Conservation (phyloP, 1,140 invertebrate species). For the Micrasema minimum region DNA sequence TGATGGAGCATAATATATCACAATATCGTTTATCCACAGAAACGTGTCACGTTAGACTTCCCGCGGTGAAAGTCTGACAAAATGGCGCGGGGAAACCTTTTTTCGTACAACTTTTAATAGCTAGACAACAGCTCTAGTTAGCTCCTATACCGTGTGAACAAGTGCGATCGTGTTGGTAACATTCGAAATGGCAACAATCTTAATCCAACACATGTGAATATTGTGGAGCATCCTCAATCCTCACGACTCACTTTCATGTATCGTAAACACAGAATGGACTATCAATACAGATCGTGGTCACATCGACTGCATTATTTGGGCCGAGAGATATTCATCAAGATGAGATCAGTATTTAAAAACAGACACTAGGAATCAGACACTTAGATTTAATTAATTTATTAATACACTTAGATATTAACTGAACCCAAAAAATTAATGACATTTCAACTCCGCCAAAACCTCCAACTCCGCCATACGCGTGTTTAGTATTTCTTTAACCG, state of each 20-base stretch:
- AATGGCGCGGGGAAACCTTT: neutral
- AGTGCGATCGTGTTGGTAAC: conserved; percentile 22
- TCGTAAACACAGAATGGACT: conserved; percentile 17
- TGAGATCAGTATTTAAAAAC: neutral
- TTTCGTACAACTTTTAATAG: neutral
- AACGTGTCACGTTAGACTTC: neutral
- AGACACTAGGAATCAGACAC: too few relatives aligned
- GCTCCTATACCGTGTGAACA: conserved; percentile 20
- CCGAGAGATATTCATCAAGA: neutral
- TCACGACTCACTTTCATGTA: conserved; percentile 23
- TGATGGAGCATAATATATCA: too few relatives aligned
- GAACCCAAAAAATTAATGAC: too few relatives aligned
- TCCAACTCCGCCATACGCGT: too few relatives aligned
- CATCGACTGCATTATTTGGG: neutral
- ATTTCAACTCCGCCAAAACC: too few relatives aligned
- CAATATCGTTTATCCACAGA: too few relatives aligned
- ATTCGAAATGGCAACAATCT: conserved; percentile 25
- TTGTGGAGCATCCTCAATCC: conserved; percentile 27
- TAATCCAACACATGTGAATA: conserved; percentile 26
- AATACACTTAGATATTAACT: too few relatives aligned
- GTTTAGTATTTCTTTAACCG: too few relatives aligned
- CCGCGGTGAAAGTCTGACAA: conserved; percentile 18
- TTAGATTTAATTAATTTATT: too few relatives aligned
- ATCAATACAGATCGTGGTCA: conserved; percentile 16
- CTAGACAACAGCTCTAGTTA: neutral